phyloP scores from a whole-genome alignment of 2,888 invertebrate genomes.

The Bombylius discolor region DNA sequence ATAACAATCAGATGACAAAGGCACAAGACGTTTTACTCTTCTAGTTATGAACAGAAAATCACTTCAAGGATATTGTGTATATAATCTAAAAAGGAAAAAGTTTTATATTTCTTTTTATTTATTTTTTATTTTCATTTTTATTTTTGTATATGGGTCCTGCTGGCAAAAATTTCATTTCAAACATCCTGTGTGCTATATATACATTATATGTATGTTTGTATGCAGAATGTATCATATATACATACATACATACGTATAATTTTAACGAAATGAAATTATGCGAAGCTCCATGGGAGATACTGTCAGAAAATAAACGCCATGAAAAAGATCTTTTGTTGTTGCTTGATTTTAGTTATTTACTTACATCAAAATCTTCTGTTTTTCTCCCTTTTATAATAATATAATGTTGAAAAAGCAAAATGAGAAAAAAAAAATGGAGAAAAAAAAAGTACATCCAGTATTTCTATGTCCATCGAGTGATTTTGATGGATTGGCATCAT shows the following conservation, averaged over 20 bases:
- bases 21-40: background rate
- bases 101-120: background rate
- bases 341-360: background rate
- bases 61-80: constrained; percentile 2
- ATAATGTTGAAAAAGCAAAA: background rate
- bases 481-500: constrained; percentile 37
- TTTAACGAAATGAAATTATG: constrained; percentile 6
- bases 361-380: background rate
- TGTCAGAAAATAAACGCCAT: background rate
- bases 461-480: constrained; percentile 36
- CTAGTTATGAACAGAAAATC: constrained; percentile 4
- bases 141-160: constrained; percentile 1
- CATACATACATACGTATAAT: background rate
- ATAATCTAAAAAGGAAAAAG: constrained; percentile 1
- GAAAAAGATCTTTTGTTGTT: constrained; percentile 4
- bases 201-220: background rate
- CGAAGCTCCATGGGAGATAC: constrained; percentile 5
- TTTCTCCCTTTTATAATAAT: background rate
- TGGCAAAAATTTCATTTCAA: constrained; percentile 8
- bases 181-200: constrained; percentile 2
- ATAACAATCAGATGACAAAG: constrained; percentile 8
- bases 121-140: too few species aligned
- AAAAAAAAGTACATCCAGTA: background rate
- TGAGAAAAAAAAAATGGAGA: too few species aligned
- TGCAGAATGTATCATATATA: background rate